Percentiles rank a stretch among this genome's conserved stretches.
These are phyloP conservation scores for Leuctra nigra DNA, from an alignment of 2,888 invertebrate species.

Conservation along the genomic window DNA sequence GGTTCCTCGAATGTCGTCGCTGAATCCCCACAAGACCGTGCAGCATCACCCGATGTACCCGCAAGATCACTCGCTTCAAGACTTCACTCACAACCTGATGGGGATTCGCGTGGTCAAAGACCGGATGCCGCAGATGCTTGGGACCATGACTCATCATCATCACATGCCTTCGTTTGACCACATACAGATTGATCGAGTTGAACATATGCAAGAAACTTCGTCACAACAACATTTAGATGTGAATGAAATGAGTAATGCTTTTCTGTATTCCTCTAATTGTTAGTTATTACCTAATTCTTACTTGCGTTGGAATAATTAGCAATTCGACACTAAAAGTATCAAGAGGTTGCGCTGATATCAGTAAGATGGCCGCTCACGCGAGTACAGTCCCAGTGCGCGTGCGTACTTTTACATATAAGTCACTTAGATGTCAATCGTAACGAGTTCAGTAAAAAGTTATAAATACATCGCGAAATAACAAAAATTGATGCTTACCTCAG, in stretches of 20 bases:
- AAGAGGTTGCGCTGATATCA: too few relatives aligned
- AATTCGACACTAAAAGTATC: too few relatives aligned
- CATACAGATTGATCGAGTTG: too few relatives aligned
- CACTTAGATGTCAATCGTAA: too few relatives aligned
- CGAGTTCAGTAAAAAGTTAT: too few relatives aligned
- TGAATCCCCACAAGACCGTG: conserved; percentile 1
- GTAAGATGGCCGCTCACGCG: too few relatives aligned
- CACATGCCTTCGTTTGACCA: conserved; percentile 19
- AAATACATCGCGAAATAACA: too few relatives aligned
- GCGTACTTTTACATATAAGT: too few relatives aligned
- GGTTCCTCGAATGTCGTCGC: background rate
- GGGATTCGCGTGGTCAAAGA: conserved; percentile 3
- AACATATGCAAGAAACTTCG: conserved; percentile 15
- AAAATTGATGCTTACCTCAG: too few relatives aligned
- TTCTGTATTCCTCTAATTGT: conserved; percentile 13
- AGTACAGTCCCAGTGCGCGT: too few relatives aligned
- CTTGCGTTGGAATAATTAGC: too few relatives aligned
- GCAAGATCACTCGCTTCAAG: conserved; percentile 21
- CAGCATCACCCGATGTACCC: conserved; percentile 1
- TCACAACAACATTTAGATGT: conserved; percentile 21
- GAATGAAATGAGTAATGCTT: conserved; percentile 25
- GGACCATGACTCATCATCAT: conserved; percentile 24
- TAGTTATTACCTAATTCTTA: background rate
- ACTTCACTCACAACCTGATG: conserved; percentile 21
- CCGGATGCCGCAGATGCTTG: conserved; percentile 16